These are phyloP conservation scores for Pseudolycoriella hygida DNA, from an alignment of 2,888 invertebrate species.

Conservation along the genomic window DNA sequence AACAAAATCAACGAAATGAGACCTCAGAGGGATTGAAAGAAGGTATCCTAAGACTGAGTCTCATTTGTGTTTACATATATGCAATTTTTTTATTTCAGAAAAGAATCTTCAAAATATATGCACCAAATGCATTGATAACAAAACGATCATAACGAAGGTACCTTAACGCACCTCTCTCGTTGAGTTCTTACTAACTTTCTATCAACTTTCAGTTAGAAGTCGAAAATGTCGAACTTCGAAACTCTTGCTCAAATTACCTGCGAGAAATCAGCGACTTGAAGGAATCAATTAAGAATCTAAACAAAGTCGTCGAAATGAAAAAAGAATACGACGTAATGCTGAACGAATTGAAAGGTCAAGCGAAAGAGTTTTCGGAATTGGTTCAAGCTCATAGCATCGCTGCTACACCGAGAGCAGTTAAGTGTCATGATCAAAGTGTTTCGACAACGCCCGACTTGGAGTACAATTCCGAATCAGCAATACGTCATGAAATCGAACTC, in stretches of 20 bases:
- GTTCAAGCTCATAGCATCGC: background rate
- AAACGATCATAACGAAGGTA: background rate
- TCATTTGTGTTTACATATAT: background rate
- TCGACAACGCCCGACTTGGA: constrained; percentile 26
- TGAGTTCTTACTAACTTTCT: background rate
- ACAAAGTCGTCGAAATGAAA: background rate
- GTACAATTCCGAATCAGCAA: constrained; percentile 12
- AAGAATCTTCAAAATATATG: background rate
- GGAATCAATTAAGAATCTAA: background rate
- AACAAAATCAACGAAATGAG: background rate
- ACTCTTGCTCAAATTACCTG: background rate
- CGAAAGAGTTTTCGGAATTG: background rate
- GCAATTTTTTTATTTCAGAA: background rate
- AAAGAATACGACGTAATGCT: background rate
- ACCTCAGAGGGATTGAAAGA: background rate
- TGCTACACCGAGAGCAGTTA: background rate
- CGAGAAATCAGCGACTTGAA: background rate
- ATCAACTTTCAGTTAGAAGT: background rate
- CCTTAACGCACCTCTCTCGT: too few relatives aligned
- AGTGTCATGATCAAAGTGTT: constrained; percentile 17
- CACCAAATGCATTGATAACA: background rate
- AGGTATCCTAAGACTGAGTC: background rate
- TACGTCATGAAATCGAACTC: too few relatives aligned
- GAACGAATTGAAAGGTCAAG: background rate
- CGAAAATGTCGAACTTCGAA: background rate